A percentile compares a stretch with the other conserved stretches of the same genome.
These are phyloP conservation scores for Diplazon laetatorius DNA, from an alignment of 2,888 invertebrate genomes.

Conservation along the genomic window DNA sequence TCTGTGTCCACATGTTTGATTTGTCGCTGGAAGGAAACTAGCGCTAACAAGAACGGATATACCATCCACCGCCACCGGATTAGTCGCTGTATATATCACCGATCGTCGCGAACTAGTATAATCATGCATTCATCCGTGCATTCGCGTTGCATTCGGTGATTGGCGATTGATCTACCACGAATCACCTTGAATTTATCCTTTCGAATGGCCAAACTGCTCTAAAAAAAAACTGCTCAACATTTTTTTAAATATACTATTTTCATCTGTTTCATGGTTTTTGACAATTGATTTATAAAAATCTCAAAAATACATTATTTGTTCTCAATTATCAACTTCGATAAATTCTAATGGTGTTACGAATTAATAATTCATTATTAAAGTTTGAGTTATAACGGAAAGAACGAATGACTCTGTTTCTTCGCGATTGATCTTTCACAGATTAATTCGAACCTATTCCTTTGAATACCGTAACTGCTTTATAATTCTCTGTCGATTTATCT, in stretches of 20 bases:
- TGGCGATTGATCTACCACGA: not conserved
- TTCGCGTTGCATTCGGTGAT: not conserved
- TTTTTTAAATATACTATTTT: too few relatives aligned
- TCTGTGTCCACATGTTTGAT: not conserved
- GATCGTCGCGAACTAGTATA: slow-evolving; percentile 50
- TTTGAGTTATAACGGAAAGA: not conserved
- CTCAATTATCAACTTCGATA: too few relatives aligned
- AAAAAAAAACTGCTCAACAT: too few relatives aligned
- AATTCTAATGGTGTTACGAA: not conserved
- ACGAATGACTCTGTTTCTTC: too few relatives aligned
- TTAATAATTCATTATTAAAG: not conserved
- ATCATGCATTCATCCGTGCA: slow-evolving; percentile 35
- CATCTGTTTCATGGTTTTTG: too few relatives aligned
- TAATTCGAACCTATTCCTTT: too few relatives aligned
- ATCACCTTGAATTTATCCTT: not conserved
- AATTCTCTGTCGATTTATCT: too few relatives aligned
- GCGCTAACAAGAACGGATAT: slow-evolving; percentile 48
- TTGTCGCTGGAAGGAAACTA: slow-evolving; percentile 38
- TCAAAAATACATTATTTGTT: not conserved
- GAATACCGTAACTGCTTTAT: too few relatives aligned
- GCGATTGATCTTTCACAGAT: too few relatives aligned
- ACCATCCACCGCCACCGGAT: slow-evolving; percentile 49
- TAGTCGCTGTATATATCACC: slow-evolving; percentile 40
- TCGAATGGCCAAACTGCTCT: not conserved
- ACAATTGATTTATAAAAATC: not conserved